Evolutionary conservation across 2,113 vertebrate species (phyloP), one percentile per base, ranked within the genome.

Genomic region (Hippoglossus stenolepis): DNA sequence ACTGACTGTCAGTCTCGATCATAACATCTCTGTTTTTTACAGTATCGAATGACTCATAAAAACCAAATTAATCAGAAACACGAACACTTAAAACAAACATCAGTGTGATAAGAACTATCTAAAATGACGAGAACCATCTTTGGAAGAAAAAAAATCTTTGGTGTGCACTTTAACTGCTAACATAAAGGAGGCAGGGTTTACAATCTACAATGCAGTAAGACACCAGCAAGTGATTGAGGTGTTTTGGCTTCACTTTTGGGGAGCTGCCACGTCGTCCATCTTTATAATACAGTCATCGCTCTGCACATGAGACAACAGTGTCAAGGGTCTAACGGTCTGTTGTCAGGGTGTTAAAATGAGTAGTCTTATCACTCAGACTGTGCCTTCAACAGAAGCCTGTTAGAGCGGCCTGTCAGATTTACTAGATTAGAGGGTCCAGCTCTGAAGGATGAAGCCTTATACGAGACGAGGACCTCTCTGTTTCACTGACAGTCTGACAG

Each of bases 351-450:
- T 71, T 70, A 61, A 83, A 78, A 74, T 70, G 47, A 85, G 56
- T 18, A 63, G 79, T 40, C 69, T 66, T 71, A 74, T 60, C 77
- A 69, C 69, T 83, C 47, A 64, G 67, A 60, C 51, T 38, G 53
- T 7, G 26, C 58, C 67, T 47, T 75, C 0, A 21, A 54, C 31
- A 76, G 65, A 87, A 79, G 89, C 83, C 70, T 75, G 79, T 91
- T 87, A 91, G 64, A 66, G 65, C 65, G 54, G 56, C 47, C 86
- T 84, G 79, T 80, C 74, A 88, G 90, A 89, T 90, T 87, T 66
- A 87, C 75, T 61, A 87, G 89, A 89, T 93, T 80, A 91, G 72
- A 79, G 85, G 40, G 45, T 88, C 80, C 83, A 83, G 23, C 64
- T 85, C 65, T 75, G 77, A 65, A 18, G 72, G 75, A 77, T 59